Base-by-base conservation (phyloP, 2,797 vertebrate species). In the Pipistrellus kuhlii region DNA sequence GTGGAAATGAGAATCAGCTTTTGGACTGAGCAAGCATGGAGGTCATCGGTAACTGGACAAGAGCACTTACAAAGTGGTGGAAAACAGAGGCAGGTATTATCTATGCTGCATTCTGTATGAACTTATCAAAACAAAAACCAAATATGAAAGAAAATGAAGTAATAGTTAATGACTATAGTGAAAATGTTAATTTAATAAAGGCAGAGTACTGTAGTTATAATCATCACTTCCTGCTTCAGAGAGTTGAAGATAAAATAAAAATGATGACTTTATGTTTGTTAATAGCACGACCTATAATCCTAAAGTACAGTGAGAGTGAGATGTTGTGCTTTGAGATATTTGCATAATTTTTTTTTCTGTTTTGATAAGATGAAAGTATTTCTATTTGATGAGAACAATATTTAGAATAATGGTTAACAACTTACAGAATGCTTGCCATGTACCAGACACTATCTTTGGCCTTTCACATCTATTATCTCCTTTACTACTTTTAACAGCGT, bases 321-420 rank as follows among this genome's bases (percentile, higher is more conserved):
- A 86, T 91, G 17, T 5, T 94, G 27, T 91, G 32, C 69, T 96
- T 66, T 66, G 35, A 94, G 20, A 90, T 8, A 75, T 25, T 80
- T 78, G 71, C 18, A 2, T 93, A 57, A 68, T 92, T 92, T 32
- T 94, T 94, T 91, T 13, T 80, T 80, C 38, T 87, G 32, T 93
- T 84, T 91, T 94, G 83, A 41, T 91, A 57, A 44, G 44, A 44
- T 44, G 44, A 82, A 78, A 55, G 17, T 3, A 57, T 75, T 83
- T 68, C 51, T 92, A 57, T 92, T 44, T 85, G 69, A 66, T 71
- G 14, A 73, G 35, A 72, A 51, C 62, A 51, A 51, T 90, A 51
- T 55, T 90, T 46, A 86, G 48, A 72, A 38, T 94, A 94, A 62
- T 53, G 1, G 27, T 71, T 86, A 94, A 72, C 51, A 69, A 64